Conservation (phyloP, 2,888 invertebrate species). For the Notodonta dromedarius region DNA sequence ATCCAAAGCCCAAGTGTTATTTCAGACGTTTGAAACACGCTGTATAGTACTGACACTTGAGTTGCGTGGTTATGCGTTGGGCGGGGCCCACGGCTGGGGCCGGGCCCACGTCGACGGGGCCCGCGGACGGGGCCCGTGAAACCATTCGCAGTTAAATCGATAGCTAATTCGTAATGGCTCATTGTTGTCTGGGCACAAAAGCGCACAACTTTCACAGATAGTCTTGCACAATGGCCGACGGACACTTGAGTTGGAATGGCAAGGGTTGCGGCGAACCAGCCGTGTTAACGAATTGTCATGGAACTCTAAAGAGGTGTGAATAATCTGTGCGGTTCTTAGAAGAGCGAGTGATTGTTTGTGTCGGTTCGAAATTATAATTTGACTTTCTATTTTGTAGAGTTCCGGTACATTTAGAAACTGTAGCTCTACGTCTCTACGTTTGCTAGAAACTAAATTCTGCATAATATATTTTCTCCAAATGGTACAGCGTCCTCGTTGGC, state of each 20-base stretch:
- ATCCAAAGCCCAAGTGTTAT: too few relatives aligned
- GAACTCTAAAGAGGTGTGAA: constrained; percentile 21
- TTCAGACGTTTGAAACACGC: too few relatives aligned
- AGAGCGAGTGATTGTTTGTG: neutral
- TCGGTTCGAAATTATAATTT: neutral
- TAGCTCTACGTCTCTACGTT: too few relatives aligned
- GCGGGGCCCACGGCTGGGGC: constrained; percentile 55
- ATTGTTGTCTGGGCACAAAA: constrained; percentile 81
- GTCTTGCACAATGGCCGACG: constrained; percentile 63
- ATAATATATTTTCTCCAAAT: too few relatives aligned
- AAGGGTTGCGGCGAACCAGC: constrained; percentile 37
- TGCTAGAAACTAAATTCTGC: too few relatives aligned
- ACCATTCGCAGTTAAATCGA: constrained; percentile 77
- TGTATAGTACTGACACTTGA: neutral
- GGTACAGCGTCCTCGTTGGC: too few relatives aligned
- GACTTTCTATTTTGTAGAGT: neutral
- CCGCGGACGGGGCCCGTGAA: constrained; percentile 58
- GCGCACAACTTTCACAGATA: constrained; percentile 75
- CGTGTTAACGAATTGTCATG: constrained; percentile 16
- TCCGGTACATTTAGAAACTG: too few relatives aligned
- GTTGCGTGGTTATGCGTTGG: constrained; percentile 33
- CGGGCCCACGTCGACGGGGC: constrained; percentile 54
- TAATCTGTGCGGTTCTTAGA: constrained; percentile 13
- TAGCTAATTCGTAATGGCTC: constrained; percentile 79
- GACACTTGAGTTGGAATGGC: constrained; percentile 38